These are phyloP conservation scores for Microtus ochrogaster DNA, from an alignment of 2,113 vertebrate species.

Conservation along the genomic window DNA sequence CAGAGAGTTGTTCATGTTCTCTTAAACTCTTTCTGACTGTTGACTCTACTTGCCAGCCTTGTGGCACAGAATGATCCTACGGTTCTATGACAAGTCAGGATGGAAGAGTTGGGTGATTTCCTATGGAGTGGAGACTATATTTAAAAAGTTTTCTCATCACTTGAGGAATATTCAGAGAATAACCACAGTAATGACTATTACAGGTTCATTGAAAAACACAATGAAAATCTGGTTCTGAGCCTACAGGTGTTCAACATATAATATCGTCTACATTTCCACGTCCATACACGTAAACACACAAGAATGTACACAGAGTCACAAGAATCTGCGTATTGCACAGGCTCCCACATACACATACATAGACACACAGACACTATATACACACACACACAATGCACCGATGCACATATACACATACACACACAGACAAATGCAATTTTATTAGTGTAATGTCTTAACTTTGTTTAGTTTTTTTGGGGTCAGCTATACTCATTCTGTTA, in stretches of 20 bases:
- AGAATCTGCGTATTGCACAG: not conserved
- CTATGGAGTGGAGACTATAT: not conserved
- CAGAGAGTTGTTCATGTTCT: not conserved
- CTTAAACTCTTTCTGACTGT: not conserved
- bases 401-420: not conserved
- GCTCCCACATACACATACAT: not conserved
- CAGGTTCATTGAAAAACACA: conserved; percentile 5
- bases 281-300: not conserved
- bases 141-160: conserved; percentile 44
- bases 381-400: no score
- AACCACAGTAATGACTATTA: conserved; percentile 16
- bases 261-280: not conserved
- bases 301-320: no score
- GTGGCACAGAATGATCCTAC: not conserved
- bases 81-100: not conserved
- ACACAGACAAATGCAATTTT: not conserved
- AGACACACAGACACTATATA: no score
- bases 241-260: not conserved
- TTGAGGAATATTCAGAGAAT: not conserved
- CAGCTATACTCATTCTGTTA: not conserved
- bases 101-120: not conserved
- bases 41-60: not conserved
- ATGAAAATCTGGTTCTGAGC: not conserved
- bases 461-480: not conserved
- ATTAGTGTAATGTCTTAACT: not conserved